Evolutionary conservation across 2,888 invertebrate genomes (phyloP), one percentile per base, ranked within the genome.

Genomic region (Drosophila kanekoi): DNA sequence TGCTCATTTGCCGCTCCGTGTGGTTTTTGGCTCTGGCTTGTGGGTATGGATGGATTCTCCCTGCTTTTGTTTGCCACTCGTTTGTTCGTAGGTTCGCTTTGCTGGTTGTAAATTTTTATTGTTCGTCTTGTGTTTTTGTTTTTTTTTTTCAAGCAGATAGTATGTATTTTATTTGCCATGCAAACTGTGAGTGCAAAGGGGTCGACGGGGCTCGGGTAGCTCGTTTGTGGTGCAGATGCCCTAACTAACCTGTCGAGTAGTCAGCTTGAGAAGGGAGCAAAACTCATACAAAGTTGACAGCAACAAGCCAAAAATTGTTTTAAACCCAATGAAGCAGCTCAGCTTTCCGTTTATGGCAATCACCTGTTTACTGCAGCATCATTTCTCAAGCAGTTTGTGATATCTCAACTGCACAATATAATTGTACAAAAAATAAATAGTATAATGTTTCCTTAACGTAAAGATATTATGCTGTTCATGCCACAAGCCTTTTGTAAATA

Each of bases 101-200:
- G 79, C 63, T 79, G 75, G 69, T 80, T 87, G 88, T 87, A 87
- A 72, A 87, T 77, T 85, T 87, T 84, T 87, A 82, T 79, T 81
- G 85, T 73, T 84, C 77, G 68, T 60, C 88, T 71, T 59, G 60
- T 59, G 54, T 28, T 23, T 23, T 5, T 23, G 6, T 1, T 1
- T 23, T 23, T 23, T 6, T 23, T 28, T 52, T 66, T 52, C 44
- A 33, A 56, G 6, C 57, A 68, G 63, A 73, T 68, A 78, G 73
- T 38, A 72, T 76, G 73, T 72, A 77, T 72, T 75, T 75, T 75
- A 75, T 77, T 72, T 77, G 52, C 37, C 59, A 48, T 52, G 56
- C 64, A 47, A 68, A 43, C 60, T 38, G 56, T n/a, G 14, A 43
- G 33, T 6, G 11, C 38, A 40, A 8, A 13, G 14, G 16, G 28